Base-by-base conservation (phyloP, 2,888 invertebrate species). In the Torymus texanus region DNA sequence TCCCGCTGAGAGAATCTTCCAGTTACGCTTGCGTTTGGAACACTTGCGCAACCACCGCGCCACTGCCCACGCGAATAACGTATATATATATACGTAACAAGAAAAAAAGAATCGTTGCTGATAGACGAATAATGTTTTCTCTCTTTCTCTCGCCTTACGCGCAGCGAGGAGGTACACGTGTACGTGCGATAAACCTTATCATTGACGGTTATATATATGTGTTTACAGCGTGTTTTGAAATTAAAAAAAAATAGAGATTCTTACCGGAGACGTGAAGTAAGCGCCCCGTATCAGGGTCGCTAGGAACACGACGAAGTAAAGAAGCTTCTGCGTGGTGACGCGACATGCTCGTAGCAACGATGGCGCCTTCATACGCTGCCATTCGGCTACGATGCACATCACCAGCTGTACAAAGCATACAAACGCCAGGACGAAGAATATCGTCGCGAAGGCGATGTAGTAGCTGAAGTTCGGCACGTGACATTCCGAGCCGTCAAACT, bases 261-360 rank as follows among this genome's bases (percentile, higher is more conserved):
- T 94, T 91, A 97, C 97, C 88, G 96, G 96, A 61, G 96, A 96
- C 61, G 97, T 95, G 87, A 97, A 97, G 91, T 97, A 97, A 2
- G 97, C 96, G 63, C 97, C 97, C 68, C 97, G 92, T 76, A 97
- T 93, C 13, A 95, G 92, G 16, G 97, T 94, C 0, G 97, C 97
- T 70, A 97, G 92, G 90, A 96, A 97, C 55, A 96, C 95, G 83
- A 97, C 94, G 85, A 97, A 93, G 88, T 97, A 97, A 65, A 97
- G 93, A 87, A 96, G 92, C 92, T 97, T 97, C 90, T 97, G 97
- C 29, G 95, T 97, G 83, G 97, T 97, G 78, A 97, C 93, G 86
- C 95, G 94, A 88, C 96, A 97, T 13, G 97, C 97, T 72, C 94
- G 93, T 13, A 96, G 90, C 85, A 97, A 92, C 11, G 95, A 95